Conservation (phyloP, 2,113 vertebrate genomes). For the Procapra przewalskii region DNA sequence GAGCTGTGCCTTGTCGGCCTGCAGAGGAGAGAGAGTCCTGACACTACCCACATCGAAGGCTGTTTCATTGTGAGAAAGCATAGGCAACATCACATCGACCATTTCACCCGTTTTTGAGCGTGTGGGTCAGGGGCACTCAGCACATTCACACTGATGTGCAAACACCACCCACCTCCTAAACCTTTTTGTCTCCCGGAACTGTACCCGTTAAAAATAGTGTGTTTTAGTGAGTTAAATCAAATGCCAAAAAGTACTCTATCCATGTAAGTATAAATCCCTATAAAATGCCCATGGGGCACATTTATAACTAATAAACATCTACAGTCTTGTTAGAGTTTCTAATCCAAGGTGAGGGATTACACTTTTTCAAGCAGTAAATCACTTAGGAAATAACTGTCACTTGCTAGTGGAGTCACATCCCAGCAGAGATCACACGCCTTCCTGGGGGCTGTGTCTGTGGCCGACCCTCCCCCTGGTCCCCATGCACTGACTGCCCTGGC, state of each 20-base stretch:
- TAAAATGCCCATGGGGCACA: neutral
- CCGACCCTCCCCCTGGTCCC: rapidly evolving
- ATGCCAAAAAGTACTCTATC: neutral
- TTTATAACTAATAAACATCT: neutral
- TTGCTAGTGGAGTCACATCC: rapidly evolving
- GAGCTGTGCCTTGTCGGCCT: neutral
- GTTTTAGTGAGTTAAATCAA: too few relatives aligned
- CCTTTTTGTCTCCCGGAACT: neutral
- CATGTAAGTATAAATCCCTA: neutral
- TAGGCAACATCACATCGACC: neutral
- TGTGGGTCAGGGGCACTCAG: neutral
- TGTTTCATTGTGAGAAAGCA: neutral
- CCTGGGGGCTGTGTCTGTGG: neutral
- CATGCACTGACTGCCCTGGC: neutral
- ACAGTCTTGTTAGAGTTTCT: neutral
- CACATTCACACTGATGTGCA: rapidly evolving
- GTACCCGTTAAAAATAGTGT: neutral
- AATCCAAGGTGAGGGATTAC: neutral
- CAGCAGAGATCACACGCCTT: neutral
- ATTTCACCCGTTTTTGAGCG: neutral
- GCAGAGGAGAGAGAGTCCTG: too few relatives aligned
- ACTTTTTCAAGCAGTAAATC: neutral
- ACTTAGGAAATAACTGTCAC: neutral
- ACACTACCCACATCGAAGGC: neutral
- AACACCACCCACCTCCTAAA: neutral